Percentiles rank a stretch among this genome's conserved stretches.
These are phyloP conservation scores for Laticauda laticaudata DNA, from an alignment of 2,113 vertebrate species.

Conservation along the genomic window DNA sequence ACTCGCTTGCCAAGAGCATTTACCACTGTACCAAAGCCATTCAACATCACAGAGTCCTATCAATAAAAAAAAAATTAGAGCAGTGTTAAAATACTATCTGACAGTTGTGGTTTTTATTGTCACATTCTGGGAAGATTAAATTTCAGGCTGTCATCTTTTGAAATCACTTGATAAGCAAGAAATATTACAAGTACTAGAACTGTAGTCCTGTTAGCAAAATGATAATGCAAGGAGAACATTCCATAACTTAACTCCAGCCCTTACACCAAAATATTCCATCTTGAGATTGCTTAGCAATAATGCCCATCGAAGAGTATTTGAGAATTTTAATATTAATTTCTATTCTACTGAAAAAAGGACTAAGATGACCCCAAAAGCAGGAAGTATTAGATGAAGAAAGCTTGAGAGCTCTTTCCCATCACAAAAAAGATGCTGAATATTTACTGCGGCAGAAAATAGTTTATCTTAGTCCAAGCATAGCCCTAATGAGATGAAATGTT, in stretches of 20 bases:
- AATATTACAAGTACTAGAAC: background rate
- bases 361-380: background rate
- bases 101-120: background rate
- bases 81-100: background rate
- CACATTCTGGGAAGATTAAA: background rate
- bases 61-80: background rate
- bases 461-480: background rate
- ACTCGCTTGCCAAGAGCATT: slow-evolving; percentile 97
- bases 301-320: background rate
- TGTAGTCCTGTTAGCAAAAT: background rate
- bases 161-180: background rate
- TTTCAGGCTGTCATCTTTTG: background rate
- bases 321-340: background rate
- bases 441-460: background rate
- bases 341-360: background rate
- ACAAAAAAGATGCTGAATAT: background rate
- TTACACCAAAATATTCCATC: background rate
- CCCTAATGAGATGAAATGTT: too few species aligned
- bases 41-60: slow-evolving; percentile 98
- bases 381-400: background rate
- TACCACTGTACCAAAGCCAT: slow-evolving; percentile 97
- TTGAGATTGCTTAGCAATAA: background rate
- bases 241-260: background rate
- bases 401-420: background rate
- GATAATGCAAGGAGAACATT: background rate